Base-by-base conservation (phyloP, 1,140 invertebrate species). In the Pachypsylla venusta region DNA sequence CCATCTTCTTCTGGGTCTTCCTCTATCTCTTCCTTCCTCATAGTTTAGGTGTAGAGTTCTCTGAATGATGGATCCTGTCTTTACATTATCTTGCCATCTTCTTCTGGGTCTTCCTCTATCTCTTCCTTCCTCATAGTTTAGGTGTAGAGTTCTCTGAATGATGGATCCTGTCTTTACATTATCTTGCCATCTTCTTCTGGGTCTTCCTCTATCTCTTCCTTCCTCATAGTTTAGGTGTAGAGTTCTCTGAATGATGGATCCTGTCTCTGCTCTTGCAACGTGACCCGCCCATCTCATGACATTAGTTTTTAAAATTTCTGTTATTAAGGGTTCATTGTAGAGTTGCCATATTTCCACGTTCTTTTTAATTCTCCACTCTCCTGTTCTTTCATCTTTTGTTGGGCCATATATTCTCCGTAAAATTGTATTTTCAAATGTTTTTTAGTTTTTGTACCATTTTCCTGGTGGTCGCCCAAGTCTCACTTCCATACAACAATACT, bases 361-460 rank as follows among this genome's bases (percentile, higher is more conserved):
- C 22, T 48, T 48, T 5, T 22, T 5, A 19, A 48, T 48, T 48
- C 42, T 5, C 42, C 42, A 48, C 22, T 19, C 5, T 48, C 42
- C n/a, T n/a, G n/a, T n/a, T n/a, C n/a, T n/a, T n/a, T n/a, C n/a
- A 5, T 48, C 42, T 10, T 48, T 19, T n/a, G 22, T 19, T 48
- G 42, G 42, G 16, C 42, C 42, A 4, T 19, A 48, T 4, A 48
- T 48, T 5, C 42, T n/a, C 22, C 42, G 16, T 4, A 48, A 22
- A 4, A 48, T 48, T 48, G 16, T 48, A 22, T 48, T 48, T 48
- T 48, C 42, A 48, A 48, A 48, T 4, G 42, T 48, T 48, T 48
- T n/a, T 4, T 19, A 22, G 42, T n/a, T 19, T 48, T n/a, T 48
- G 7, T 48, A n/a, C 42, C n/a, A 48, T 48, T 19, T 48, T 48